phyloP scores from a whole-genome alignment of 2,113 vertebrate species.

The Mobula hypostoma region DNA sequence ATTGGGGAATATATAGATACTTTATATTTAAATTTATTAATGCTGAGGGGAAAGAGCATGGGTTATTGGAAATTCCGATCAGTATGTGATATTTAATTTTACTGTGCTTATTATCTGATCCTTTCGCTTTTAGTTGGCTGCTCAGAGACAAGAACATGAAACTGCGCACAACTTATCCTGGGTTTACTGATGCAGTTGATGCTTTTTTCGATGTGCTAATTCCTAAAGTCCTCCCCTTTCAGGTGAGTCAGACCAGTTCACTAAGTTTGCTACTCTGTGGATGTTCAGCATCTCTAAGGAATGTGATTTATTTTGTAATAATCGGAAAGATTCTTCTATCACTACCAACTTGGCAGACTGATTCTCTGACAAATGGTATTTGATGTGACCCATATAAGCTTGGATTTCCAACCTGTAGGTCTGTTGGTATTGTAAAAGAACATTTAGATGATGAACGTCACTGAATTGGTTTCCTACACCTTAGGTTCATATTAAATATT shows the following conservation, averaged over 20 bases:
- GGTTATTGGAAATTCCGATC: background rate
- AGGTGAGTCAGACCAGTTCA: slow-evolving; percentile 55
- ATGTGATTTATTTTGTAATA: background rate
- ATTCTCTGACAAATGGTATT: background rate
- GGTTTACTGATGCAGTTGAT: slow-evolving; percentile 73
- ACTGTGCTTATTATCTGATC: background rate
- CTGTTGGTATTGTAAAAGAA: background rate
- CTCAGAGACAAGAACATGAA: slow-evolving; percentile 73
- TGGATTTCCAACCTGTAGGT: background rate
- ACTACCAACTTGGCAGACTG: slow-evolving; percentile 23
- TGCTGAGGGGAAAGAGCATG: background rate
- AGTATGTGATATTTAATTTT: background rate
- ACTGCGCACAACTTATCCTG: slow-evolving; percentile 73
- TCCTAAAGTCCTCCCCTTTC: slow-evolving; percentile 67
- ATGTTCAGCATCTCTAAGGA: background rate
- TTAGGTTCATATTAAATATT: background rate
- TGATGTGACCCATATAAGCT: slow-evolving; percentile 37
- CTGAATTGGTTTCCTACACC: background rate
- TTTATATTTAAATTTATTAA: background rate
- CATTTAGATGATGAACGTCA: background rate
- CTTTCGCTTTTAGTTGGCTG: slow-evolving; percentile 65
- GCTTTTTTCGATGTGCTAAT: slow-evolving; percentile 72
- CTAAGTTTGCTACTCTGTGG: background rate
- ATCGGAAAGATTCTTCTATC: background rate
- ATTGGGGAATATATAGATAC: background rate